Evolutionary conservation across 2,888 invertebrate species (phyloP).

Genomic region (Philonicus albiceps): DNA sequence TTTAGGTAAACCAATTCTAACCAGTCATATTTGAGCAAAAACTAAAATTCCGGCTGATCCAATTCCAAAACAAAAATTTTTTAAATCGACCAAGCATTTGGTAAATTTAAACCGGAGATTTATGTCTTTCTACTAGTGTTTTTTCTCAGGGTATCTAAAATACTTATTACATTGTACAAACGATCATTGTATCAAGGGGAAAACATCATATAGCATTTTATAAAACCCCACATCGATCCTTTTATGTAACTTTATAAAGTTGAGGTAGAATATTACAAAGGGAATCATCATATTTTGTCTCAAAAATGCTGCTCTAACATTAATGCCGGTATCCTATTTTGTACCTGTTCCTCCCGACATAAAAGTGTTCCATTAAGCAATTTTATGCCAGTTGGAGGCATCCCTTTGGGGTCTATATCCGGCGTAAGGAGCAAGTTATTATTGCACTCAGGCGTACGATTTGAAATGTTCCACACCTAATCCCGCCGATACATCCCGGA

Average conservation of each 20-base stretch:
- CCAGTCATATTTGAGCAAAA: no score
- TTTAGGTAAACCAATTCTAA: no score
- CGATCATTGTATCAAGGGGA: not conserved
- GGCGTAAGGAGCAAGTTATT: constrained; percentile 50
- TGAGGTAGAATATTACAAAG: not conserved
- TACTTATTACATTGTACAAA: not conserved
- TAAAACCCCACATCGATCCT: no score
- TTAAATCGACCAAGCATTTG: no score
- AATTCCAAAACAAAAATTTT: no score
- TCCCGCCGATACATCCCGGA: constrained; percentile 44
- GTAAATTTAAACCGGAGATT: no score
- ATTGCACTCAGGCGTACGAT: constrained; percentile 50
- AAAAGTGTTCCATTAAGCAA: not conserved
- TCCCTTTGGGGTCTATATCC: not conserved
- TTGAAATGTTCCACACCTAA: constrained; percentile 49
- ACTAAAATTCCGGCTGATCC: no score
- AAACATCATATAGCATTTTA: not conserved
- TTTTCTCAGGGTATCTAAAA: no score
- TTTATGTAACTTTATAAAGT: not conserved
- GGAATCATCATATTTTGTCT: not conserved
- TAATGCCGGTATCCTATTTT: not conserved
- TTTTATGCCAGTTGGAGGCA: not conserved
- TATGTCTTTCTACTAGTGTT: no score
- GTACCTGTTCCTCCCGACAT: not conserved
- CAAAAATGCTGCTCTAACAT: not conserved